Percentiles rank a stretch among this genome's conserved stretches.
phyloP scores from a whole-genome alignment of 2,113 vertebrate genomes.

The Upupa epops region DNA sequence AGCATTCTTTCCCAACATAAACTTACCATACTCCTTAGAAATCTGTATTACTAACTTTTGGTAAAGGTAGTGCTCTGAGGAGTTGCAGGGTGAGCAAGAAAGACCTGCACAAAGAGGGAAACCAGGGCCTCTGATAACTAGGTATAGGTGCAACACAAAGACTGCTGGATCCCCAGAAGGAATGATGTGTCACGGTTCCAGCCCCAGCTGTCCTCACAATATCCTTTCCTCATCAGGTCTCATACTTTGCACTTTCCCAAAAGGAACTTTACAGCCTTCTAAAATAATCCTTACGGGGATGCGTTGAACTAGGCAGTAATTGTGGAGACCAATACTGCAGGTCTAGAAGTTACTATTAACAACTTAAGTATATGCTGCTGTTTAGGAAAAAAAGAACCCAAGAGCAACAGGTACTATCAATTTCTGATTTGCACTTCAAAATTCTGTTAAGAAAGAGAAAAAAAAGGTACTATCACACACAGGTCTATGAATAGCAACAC shows the following conservation, averaged over 20 bases:
- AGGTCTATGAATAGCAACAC: background rate
- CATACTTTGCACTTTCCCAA: background rate
- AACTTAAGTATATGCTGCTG: background rate
- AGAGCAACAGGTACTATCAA: background rate
- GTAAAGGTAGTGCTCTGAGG: background rate
- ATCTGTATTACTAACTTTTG: background rate
- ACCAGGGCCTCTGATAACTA: background rate
- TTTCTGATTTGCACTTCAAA: background rate
- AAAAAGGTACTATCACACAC: background rate
- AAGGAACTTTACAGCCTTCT: background rate
- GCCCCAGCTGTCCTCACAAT: background rate
- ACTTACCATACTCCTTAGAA: background rate
- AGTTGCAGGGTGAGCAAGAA: accelerated
- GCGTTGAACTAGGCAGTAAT: background rate
- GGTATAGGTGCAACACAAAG: accelerated
- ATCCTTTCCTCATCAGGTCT: background rate
- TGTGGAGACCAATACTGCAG: background rate
- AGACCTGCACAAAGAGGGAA: background rate
- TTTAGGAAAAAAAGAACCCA: background rate
- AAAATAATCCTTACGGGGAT: background rate
- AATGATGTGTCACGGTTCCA: background rate
- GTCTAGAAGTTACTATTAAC: background rate
- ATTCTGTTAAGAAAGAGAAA: background rate
- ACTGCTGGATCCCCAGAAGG: background rate
- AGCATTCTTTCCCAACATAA: background rate